Evolutionary conservation across 2,113 vertebrate species (phyloP), one percentile per base, ranked within the genome.

Genomic region (Tachycineta bicolor): DNA sequence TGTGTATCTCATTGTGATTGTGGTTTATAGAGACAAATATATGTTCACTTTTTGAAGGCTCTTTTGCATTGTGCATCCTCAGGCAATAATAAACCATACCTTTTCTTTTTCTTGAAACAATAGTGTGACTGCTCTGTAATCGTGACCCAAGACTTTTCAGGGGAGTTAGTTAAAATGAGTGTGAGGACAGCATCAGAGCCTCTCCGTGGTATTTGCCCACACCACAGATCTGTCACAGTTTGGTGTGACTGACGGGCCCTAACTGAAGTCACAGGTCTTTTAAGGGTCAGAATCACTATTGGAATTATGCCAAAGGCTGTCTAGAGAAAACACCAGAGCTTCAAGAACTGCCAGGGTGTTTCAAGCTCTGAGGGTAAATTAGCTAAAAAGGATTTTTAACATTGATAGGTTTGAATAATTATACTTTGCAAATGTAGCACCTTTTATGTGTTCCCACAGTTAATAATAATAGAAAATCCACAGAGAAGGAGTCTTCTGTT

Each of bases 361-460:
- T 96, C 87, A 84, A 86, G 71, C 79, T 74, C 87, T 79, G 82
- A 91, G 64, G 64, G 33, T 58, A 94, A 88, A 96, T 94, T 94
- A 95, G 59, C 74, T 91, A 56, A 86, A 92, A 88, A 77, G 65
- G 56, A 94, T 91, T 93, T 86, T 89, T 79, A 93, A 39, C 52
- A 91, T 23, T 76, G 84, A 92, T 92, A 93, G 28, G 29, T 86
- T 67, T 79, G 65, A 94, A 97, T 88, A 93, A 91, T 93, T 86
- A 70, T 62, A 44, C 49, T 96, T 67, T 69, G 65, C 46, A 95
- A 96, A 90, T 5, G 3, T 69, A 80, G 49, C 68, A 94, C 50
- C 67, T 96, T 97, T 93, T 69, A 75, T 85, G 34, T 69, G 39
- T 55, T 68, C 26, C 73, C 93, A 46, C 43, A 92, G 83, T 80